A percentile compares a stretch with the other conserved stretches of the same genome.
phyloP scores from a whole-genome alignment of 2,888 invertebrate species.

The Cryptocheilus praepositus region DNA sequence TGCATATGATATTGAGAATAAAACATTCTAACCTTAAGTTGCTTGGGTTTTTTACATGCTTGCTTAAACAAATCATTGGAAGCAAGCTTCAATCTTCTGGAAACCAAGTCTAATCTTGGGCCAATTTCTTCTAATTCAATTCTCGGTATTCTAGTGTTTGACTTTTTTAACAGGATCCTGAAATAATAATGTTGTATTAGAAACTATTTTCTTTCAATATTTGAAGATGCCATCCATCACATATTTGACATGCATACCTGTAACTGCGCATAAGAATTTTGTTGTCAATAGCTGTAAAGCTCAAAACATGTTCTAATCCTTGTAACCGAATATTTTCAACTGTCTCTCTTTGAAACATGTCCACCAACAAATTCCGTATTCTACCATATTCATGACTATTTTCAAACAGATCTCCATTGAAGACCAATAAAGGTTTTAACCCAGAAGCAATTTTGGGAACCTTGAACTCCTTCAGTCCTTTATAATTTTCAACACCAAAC shows the following conservation, averaged over 20 bases:
- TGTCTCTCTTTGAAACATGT: constrained; percentile 93
- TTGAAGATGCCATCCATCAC: constrained; percentile 1
- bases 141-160: constrained; percentile 90
- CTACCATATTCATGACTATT: constrained; percentile 86
- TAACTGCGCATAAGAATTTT: constrained; percentile 86
- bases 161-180: constrained; percentile 91
- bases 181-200: constrained; percentile 68
- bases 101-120: constrained; percentile 90
- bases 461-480: constrained; percentile 86
- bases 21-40: constrained; percentile 79
- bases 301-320: constrained; percentile 94
- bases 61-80: constrained; percentile 92
- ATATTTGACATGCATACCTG: constrained; percentile 71
- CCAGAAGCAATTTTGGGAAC: constrained; percentile 87
- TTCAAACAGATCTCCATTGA: constrained; percentile 95
- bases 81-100: constrained; percentile 91
- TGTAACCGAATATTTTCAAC: constrained; percentile 89
- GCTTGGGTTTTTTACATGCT: constrained; percentile 87
- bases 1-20: constrained; percentile 3
- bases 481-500: constrained; percentile 90
- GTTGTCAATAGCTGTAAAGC: constrained; percentile 90
- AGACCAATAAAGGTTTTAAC: constrained; percentile 92
- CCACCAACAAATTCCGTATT: constrained; percentile 91
- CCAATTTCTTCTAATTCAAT: constrained; percentile 96
- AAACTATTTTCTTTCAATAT: constrained; percentile 12